Evolutionary conservation across 2,888 invertebrate species (phyloP).

Genomic region (Pocota personata): DNA sequence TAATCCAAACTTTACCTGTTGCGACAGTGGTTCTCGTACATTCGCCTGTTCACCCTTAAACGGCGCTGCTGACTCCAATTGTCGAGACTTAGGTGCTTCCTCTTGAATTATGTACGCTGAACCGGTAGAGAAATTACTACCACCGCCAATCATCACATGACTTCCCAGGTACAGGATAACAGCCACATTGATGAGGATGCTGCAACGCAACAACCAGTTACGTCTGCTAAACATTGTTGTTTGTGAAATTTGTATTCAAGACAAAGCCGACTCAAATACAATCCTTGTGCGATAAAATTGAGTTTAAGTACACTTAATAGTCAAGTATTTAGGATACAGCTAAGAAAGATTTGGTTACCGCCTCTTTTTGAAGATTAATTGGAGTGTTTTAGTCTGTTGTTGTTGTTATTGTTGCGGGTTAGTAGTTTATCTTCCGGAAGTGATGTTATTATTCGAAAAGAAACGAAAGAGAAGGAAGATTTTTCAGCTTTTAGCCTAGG

Average conservation of each 20-base stretch:
- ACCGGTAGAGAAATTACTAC: slow-evolving; percentile 80
- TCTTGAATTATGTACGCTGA: slow-evolving; percentile 80
- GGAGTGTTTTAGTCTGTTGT: neutral
- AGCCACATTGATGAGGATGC: slow-evolving; percentile 89
- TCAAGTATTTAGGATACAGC: neutral
- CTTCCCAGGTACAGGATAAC: slow-evolving; percentile 89
- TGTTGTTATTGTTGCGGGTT: neutral
- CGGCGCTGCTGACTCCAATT: slow-evolving; percentile 70
- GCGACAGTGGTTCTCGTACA: slow-evolving; percentile 75
- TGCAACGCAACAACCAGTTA: slow-evolving; percentile 89
- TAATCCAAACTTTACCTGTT: slow-evolving; percentile 71
- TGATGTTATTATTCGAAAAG: slow-evolving; percentile 21
- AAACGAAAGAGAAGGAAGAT: slow-evolving; percentile 37
- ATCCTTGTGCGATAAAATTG: slow-evolving; percentile 21
- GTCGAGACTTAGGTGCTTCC: slow-evolving; percentile 75
- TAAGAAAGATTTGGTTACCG: neutral
- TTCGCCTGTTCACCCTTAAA: slow-evolving; percentile 76
- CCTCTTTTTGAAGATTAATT: neutral
- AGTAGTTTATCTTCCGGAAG: neutral
- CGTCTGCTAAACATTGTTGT: slow-evolving; percentile 84
- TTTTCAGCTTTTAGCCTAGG: slow-evolving; percentile 65
- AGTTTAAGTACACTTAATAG: slow-evolving; percentile 47
- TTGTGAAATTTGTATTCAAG: slow-evolving; percentile 9
- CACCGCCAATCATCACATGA: slow-evolving; percentile 84
- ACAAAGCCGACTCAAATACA: neutral